Evolutionary conservation across 2,888 invertebrate genomes (phyloP), one percentile per base, ranked within the genome.

Genomic region (Griposia aprilina): DNA sequence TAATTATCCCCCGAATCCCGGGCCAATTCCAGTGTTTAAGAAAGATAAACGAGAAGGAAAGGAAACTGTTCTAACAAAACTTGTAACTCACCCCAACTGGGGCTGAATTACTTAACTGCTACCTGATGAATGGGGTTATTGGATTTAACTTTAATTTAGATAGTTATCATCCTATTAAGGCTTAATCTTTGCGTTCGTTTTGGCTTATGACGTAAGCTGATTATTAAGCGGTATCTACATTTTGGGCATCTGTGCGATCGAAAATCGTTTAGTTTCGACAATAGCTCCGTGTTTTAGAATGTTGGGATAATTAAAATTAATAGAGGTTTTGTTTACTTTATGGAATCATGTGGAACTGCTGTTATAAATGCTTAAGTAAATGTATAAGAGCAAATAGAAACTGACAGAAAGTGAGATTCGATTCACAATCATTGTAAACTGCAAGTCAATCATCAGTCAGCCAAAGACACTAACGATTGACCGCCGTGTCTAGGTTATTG

Each of bases 21-120:
- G 89, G 93, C 94, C 95, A 95, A 96, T 95, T 95, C 94, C 94
- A 94, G 94, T 96, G 95, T 95, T 96, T 95, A 96, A 96, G 96
- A 95, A 95, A 96, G 96, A 96, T 96, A 96, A 96, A 96, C 95
- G 96, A 94, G 93, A 91, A 93, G 90, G 90, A 93, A 95, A 94
- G 93, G 93, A 94, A 95, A 94, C 94, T 94, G 94, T 94, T 95
- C 92, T 91, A 92, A 92, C 93, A 90, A 92, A 95, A 94, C 93
- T 94, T 94, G 94, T 93, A 93, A 94, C 92, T 94, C 90, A 89
- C 89, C 91, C 90, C 87, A 89, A 84, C 81, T 78, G 80, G 59
- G 80, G 85, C 89, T 91, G 93, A 94, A 94, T 95, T 94, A 93
- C 92, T 90, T 87, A 86, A 87, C 87, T 80, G 69, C 81, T 89